Conservation (phyloP, 2,797 vertebrate species). For the Apogon talboti region DNA sequence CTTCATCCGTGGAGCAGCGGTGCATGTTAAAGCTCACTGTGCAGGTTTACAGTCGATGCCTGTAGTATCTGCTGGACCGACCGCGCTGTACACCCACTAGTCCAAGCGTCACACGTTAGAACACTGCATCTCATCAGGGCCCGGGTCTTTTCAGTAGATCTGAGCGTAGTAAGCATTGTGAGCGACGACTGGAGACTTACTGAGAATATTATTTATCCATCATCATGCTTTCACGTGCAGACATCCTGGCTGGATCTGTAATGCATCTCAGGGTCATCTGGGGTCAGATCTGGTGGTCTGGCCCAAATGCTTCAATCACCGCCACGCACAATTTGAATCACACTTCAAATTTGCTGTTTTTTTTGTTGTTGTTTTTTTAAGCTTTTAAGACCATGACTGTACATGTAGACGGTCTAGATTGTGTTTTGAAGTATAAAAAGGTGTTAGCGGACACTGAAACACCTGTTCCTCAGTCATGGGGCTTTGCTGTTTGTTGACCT, state of each 20-base stretch:
- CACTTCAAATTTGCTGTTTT: constrained; percentile 62
- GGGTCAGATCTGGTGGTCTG: constrained; percentile 26
- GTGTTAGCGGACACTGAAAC: constrained; percentile 31
- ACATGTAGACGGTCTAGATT: constrained; percentile 13
- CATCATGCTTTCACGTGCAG: constrained; percentile 60
- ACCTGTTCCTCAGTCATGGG: constrained; percentile 46
- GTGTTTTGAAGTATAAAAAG: constrained; percentile 12
- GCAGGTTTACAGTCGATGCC: not conserved
- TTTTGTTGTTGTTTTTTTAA: constrained; percentile 13
- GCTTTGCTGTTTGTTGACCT: constrained; percentile 26
- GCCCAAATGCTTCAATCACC: not conserved
- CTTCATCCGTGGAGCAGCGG: constrained; percentile 27
- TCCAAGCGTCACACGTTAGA: no score
- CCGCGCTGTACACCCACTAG: no score
- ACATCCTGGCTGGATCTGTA: constrained; percentile 58
- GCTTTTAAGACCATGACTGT: constrained; percentile 46
- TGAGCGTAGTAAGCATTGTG: not conserved
- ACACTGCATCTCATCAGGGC: no score
- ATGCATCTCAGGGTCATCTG: constrained; percentile 43
- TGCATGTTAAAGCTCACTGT: constrained; percentile 55
- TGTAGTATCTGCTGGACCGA: constrained; percentile 3
- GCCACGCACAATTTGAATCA: constrained; percentile 54
- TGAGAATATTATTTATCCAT: constrained; percentile 42
- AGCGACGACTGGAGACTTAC: constrained; percentile 11
- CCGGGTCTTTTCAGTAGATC: no score